These are phyloP conservation scores for Ellobius talpinus DNA, from an alignment of 2,113 vertebrate genomes.

Conservation along the genomic window DNA sequence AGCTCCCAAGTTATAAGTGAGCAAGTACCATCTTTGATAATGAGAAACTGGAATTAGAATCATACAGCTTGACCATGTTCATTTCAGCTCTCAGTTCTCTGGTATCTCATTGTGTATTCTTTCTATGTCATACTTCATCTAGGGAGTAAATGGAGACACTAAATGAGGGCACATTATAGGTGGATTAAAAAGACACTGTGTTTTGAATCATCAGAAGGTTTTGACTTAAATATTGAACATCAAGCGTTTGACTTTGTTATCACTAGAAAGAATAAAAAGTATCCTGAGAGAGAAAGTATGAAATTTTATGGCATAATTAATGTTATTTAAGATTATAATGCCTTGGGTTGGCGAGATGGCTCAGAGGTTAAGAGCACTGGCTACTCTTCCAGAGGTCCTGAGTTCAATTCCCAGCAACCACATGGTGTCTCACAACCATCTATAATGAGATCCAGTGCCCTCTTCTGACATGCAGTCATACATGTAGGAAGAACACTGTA, in stretches of 20 bases:
- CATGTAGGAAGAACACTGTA: too few relatives aligned
- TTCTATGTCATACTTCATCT: neutral
- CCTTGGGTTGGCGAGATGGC: neutral
- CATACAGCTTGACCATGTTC: neutral
- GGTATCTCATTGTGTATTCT: neutral
- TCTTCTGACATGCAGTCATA: too few relatives aligned
- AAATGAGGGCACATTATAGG: neutral
- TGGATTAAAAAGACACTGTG: neutral
- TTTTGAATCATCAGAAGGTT: neutral
- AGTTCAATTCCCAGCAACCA: too few relatives aligned
- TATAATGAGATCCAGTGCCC: too few relatives aligned
- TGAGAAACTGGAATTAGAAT: neutral
- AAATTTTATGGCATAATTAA: neutral
- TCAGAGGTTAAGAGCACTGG: too few relatives aligned
- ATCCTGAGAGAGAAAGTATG: neutral
- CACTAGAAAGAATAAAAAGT: neutral
- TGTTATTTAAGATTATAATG: constrained; percentile 33
- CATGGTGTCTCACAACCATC: too few relatives aligned
- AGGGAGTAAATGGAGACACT: neutral
- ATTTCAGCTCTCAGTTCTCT: neutral
- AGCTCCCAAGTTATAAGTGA: neutral
- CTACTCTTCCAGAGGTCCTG: too few relatives aligned
- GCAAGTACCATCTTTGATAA: neutral
- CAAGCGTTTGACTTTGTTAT: neutral
- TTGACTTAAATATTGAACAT: neutral